phyloP scores from a whole-genome alignment of 2,888 invertebrate species.

The Diabrotica balteata region DNA sequence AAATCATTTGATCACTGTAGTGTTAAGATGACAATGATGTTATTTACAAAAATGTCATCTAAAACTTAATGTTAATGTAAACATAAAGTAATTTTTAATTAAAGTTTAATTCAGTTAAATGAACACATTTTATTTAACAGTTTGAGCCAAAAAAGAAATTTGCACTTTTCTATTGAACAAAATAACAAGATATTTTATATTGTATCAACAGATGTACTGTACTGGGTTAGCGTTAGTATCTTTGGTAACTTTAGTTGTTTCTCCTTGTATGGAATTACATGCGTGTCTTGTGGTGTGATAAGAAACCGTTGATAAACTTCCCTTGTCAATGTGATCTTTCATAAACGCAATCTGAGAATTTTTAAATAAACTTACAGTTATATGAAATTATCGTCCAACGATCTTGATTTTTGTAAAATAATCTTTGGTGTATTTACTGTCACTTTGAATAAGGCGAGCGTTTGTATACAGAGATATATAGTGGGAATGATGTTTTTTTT shows the following conservation, averaged over 20 bases:
- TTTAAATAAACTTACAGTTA: slow-evolving; percentile 44
- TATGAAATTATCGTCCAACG: slow-evolving; percentile 43
- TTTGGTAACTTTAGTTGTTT: slow-evolving; percentile 17
- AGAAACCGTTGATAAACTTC: slow-evolving; percentile 47
- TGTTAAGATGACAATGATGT: too few relatives aligned
- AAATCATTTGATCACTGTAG: too few relatives aligned
- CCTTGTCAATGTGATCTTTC: slow-evolving; percentile 50
- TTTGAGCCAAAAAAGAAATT: too few relatives aligned
- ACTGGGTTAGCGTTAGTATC: too few relatives aligned
- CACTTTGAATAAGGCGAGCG: slow-evolving; percentile 26
- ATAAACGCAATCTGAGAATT: slow-evolving; percentile 48
- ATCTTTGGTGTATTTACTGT: slow-evolving; percentile 30
- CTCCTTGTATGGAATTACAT: slow-evolving; percentile 24
- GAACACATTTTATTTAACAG: too few relatives aligned
- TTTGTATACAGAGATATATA: slow-evolving; percentile 11
- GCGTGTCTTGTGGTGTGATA: slow-evolving; percentile 46
- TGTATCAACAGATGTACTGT: too few relatives aligned
- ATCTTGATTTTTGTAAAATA: slow-evolving; percentile 31
- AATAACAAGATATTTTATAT: too few relatives aligned
- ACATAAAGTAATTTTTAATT: too few relatives aligned
- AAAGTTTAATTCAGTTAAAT: too few relatives aligned
- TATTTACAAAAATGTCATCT: too few relatives aligned
- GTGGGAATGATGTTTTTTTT: not conserved
- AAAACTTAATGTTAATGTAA: too few relatives aligned
- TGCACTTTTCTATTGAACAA: too few relatives aligned